phyloP scores from a whole-genome alignment of 1,140 invertebrate species.

The Druon quercuslanigerum region DNA sequence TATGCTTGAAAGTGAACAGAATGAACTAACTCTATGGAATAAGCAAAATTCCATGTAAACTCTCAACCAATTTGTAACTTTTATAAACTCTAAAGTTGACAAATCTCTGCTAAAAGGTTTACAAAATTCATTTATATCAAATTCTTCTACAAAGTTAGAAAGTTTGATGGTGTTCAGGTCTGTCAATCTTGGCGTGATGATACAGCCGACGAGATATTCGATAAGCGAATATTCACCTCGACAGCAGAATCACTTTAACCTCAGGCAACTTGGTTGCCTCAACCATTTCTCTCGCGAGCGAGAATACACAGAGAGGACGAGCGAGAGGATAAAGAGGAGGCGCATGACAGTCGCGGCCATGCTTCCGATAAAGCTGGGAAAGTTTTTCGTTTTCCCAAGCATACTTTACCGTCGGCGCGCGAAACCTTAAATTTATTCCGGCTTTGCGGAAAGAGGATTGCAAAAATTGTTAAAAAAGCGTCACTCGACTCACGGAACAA shows the following conservation, averaged over 20 bases:
- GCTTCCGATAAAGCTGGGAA: constrained; percentile 22
- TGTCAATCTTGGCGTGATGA: constrained; percentile 24
- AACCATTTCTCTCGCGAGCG: constrained; percentile 21
- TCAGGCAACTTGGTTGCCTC: constrained; percentile 26
- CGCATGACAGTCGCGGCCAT: background rate
- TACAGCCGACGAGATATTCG: constrained; percentile 29
- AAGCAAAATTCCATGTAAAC: constrained; percentile 1
- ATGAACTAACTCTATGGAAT: background rate
- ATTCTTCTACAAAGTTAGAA: constrained; percentile 26
- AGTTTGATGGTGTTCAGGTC: constrained; percentile 23
- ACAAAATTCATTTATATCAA: constrained; percentile 22
- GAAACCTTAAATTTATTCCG: constrained; percentile 26
- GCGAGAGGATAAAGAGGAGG: constrained; percentile 9
- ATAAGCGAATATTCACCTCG: constrained; percentile 29
- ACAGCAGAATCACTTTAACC: constrained; percentile 28
- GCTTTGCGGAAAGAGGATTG: constrained; percentile 1
- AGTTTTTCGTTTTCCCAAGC: constrained; percentile 19
- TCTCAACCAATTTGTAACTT: background rate
- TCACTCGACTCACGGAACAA: background rate
- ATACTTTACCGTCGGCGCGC: constrained; percentile 11
- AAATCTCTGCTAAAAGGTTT: constrained; percentile 21
- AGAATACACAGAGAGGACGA: constrained; percentile 7
- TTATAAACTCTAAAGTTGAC: background rate
- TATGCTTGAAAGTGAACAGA: background rate
- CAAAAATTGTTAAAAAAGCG: constrained; percentile 9